Base-by-base conservation (phyloP, 2,797 vertebrate genomes). In the Meriones psammophilus region DNA sequence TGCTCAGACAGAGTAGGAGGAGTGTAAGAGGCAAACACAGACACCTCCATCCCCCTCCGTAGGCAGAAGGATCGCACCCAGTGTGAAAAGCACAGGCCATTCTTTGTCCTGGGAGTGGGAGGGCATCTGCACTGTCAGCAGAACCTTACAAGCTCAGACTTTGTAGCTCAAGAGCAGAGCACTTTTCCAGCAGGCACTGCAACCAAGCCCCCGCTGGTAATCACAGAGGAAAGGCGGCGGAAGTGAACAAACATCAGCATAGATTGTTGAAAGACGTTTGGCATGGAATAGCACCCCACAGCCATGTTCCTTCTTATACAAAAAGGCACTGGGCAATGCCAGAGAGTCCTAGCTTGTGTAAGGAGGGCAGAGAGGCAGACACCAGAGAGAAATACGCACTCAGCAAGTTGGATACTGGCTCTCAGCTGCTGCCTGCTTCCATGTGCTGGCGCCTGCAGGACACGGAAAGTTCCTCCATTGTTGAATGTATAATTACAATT, bases 181-280 rank as follows among this genome's bases (percentile, higher is more conserved):
- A 0, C 79, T 69, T n/a, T 5, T 22, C 20, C 64, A 54, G 64
- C 9, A 86, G 30, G 83, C 64, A 69, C 87, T 58, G n/a, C 0
- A 58, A 1, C 12, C 86, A 60, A 81, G 62, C 13, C 96, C 93
- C 78, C 92, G 46, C 76, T 69, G 93, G 84, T 69, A 84, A 76
- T 94, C 60, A 91, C 42, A 92, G 33, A 76, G n/a, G 56, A 91
- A 92, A 56, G 46, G 60, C 73, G 3, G 50, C 71, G 50, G n/a
- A 20, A 33, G 4, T 26, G 20, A 93, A 46, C 18, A 39, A 92
- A 93, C 50, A 22, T 71, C 50, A 30, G 74, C 50, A 66, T 91
- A 87, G 93, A 42, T 73, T 66, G 92, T 84, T 93, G 78, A 60
- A 36, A 84, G 64, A 84, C 92, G 20, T 22, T n/a, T 73, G 20